A percentile compares a stretch with the other conserved stretches of the same genome.
phyloP scores from a whole-genome alignment of 2,888 invertebrate species.

The Sphinx pinastri region DNA sequence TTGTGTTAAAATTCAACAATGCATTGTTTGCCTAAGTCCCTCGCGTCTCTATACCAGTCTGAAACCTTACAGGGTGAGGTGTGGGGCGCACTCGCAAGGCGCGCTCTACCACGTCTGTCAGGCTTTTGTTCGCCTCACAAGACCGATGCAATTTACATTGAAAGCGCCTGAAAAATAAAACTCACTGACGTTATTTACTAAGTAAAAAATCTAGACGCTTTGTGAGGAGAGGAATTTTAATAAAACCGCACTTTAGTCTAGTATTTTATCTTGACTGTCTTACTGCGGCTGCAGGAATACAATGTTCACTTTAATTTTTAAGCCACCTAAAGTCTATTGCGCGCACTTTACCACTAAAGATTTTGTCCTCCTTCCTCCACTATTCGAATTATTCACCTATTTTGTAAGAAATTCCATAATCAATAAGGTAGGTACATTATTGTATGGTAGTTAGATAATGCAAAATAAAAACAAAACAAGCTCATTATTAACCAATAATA shows the following conservation, averaged over 20 bases:
- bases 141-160: slow-evolving; percentile 64
- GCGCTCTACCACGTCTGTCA: slow-evolving; percentile 42
- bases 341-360: background rate
- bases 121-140: slow-evolving; percentile 52
- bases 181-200: slow-evolving; percentile 22
- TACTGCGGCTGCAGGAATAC: slow-evolving; percentile 2
- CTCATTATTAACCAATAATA: no score
- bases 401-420: no score
- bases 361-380: background rate
- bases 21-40: slow-evolving; percentile 15
- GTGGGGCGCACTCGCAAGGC: background rate
- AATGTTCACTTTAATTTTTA: slow-evolving; percentile 28
- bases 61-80: background rate
- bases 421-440: no score
- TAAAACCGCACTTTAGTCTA: slow-evolving; percentile 30
- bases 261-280: slow-evolving; percentile 10
- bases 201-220: slow-evolving; percentile 24
- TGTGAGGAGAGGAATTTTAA: slow-evolving; percentile 33
- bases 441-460: no score
- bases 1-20: slow-evolving; percentile 3
- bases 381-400: background rate
- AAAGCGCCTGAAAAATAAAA: slow-evolving; percentile 51
- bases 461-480: no score
- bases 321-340: background rate
- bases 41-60: slow-evolving; percentile 8